phyloP scores from a whole-genome alignment of 1,140 invertebrate genomes.

The Sarcophaga bullata region DNA sequence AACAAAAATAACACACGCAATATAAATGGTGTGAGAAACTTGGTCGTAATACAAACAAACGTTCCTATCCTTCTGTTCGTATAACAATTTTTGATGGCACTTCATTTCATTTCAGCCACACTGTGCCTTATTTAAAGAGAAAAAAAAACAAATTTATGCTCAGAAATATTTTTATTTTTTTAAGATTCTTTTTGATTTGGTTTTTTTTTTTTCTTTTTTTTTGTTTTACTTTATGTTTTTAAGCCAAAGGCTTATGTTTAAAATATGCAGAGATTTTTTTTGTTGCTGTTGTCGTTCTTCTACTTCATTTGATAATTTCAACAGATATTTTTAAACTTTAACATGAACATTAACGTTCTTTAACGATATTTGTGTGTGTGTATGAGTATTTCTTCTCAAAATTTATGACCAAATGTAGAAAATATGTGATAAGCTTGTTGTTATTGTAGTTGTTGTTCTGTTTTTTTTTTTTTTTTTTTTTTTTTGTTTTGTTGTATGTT shows the following conservation, averaged over 20 bases:
- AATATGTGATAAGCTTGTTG: conserved; percentile 30
- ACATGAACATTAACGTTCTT: conserved; percentile 31
- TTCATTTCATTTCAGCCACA: no score
- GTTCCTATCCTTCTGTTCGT: no score
- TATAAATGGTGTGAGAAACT: no score
- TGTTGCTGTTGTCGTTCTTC: not conserved
- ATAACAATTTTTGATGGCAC: no score
- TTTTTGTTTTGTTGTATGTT: not conserved
- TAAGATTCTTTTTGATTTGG: no score
- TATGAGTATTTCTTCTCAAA: conserved; percentile 32
- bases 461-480: conserved; percentile 35
- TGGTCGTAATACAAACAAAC: no score
- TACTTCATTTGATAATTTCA: conserved; percentile 33
- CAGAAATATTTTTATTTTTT: no score
- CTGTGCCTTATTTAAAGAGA: no score
- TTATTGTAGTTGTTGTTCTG: conserved; percentile 33
- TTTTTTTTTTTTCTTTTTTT: not conserved
- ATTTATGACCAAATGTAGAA: conserved; percentile 29
- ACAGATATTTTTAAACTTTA: conserved; percentile 36
- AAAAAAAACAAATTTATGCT: no score
- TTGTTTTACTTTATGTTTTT: not conserved
- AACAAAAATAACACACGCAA: no score
- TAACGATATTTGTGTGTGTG: no score
- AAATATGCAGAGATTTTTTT: not conserved
- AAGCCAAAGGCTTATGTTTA: conserved; percentile 14